Conservation (phyloP, 2,888 invertebrate genomes). For the Mellilla xanthometata region DNA sequence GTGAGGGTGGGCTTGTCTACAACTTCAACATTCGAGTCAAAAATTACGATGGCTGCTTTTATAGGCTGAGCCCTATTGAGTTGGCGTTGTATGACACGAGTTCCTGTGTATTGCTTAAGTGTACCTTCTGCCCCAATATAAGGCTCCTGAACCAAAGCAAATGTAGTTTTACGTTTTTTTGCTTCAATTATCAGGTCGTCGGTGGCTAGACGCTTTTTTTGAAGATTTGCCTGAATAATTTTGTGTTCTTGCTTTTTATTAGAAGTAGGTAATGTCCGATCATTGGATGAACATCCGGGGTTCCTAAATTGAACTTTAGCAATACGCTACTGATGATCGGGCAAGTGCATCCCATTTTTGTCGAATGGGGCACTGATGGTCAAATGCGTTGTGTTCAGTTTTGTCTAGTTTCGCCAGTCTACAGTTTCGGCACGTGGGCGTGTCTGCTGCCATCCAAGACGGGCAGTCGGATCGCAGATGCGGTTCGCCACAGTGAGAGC, state of each 20-base stretch:
- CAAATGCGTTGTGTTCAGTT: conserved; percentile 10
- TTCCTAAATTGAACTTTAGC: conserved; percentile 3
- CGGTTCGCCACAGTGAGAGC: conserved; percentile 21
- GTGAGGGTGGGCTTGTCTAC: not conserved
- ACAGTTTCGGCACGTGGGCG: conserved; percentile 11
- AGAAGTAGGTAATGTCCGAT: no score
- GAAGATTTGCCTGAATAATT: not conserved
- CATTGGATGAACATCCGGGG: no score
- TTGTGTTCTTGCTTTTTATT: not conserved
- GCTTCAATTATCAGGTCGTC: not conserved
- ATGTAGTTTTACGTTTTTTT: not conserved
- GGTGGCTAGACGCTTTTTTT: not conserved
- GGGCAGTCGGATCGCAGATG: conserved; percentile 2
- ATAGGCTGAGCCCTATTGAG: no score
- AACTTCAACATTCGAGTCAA: not conserved
- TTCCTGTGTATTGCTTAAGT: not conserved
- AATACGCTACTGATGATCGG: conserved; percentile 2
- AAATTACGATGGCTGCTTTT: no score
- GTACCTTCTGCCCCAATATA: not conserved
- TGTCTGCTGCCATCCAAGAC: not conserved
- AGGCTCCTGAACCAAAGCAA: not conserved
- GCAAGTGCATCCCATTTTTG: conserved; percentile 10
- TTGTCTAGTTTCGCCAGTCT: not conserved
- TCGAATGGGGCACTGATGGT: conserved; percentile 1
- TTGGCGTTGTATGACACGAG: not conserved